A percentile compares a stretch with the other conserved stretches of the same genome.
phyloP scores from a whole-genome alignment of 2,113 vertebrate species.

The Aegotheles bennettii region DNA sequence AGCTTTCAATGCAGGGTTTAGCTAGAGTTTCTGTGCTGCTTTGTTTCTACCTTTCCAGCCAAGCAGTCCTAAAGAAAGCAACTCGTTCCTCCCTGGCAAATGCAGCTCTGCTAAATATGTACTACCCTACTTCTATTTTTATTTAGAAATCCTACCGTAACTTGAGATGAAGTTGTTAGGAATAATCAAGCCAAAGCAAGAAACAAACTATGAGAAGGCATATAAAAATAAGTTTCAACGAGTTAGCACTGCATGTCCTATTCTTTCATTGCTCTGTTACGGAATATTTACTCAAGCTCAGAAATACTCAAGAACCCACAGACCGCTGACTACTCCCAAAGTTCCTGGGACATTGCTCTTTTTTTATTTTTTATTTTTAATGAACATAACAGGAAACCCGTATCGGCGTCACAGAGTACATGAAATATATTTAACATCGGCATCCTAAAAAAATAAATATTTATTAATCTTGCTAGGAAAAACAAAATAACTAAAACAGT shows the following conservation, averaged over 20 bases:
- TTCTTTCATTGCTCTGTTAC: not conserved
- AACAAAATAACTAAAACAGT: not conserved
- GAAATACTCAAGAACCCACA: slow-evolving; percentile 12
- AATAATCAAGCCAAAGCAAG: slow-evolving; percentile 4
- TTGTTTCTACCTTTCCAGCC: not conserved
- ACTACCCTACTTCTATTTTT: not conserved
- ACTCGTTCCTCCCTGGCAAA: not conserved
- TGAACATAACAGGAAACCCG: slow-evolving; percentile 31
- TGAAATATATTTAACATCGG: slow-evolving; percentile 24
- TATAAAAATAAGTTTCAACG: not conserved
- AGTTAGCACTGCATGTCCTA: not conserved
- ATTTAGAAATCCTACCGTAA: not conserved
- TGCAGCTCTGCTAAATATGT: not conserved
- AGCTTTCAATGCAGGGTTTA: not conserved
- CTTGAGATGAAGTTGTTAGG: not conserved
- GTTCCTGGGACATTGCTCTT: not conserved
- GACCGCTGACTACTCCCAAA: not conserved
- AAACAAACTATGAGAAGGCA: not conserved
- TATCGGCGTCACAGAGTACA: not conserved
- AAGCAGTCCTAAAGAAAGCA: not conserved
- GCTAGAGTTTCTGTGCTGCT: not conserved
- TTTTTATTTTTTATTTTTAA: not conserved
- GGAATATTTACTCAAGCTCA: not conserved
- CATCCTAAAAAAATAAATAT: slow-evolving; percentile 2
- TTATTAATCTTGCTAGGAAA: not conserved